phyloP scores from a whole-genome alignment of 2,113 vertebrate genomes.

The Thamnaconus septentrionalis region DNA sequence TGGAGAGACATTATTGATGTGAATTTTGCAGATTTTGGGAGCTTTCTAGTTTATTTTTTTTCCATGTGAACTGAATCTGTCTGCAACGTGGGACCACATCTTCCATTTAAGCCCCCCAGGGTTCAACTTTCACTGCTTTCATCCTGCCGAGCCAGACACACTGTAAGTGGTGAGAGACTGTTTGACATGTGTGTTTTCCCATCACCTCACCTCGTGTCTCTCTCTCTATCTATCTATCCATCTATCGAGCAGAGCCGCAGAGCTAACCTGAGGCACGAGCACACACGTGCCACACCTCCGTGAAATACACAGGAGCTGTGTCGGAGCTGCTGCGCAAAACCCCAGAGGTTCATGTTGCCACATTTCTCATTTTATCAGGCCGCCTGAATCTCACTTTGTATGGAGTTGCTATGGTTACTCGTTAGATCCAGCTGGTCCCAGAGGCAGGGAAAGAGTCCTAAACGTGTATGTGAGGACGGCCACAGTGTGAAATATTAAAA shows the following conservation, averaged over 20 bases:
- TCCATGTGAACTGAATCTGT: background rate
- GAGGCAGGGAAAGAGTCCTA: conserved; percentile 47
- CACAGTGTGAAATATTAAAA: conserved; percentile 54
- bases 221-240: too few species aligned
- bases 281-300: background rate
- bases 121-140: conserved; percentile 10
- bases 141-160: conserved; percentile 4
- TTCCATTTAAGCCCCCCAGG: background rate
- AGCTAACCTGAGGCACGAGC: conserved; percentile 14
- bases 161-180: background rate
- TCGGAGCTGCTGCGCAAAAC: conserved; percentile 25
- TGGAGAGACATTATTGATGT: background rate
- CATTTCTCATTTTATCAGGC: conserved; percentile 61
- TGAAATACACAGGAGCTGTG: conserved; percentile 7
- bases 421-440: conserved; percentile 60
- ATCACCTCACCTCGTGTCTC: conserved; percentile 7
- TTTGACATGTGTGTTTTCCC: conserved; percentile 30
- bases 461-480: conserved; percentile 48
- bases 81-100: background rate
- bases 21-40: background rate
- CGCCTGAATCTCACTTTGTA: conserved; percentile 53
- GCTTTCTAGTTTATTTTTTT: background rate
- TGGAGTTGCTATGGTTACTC: conserved; percentile 73
- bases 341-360: conserved; percentile 57
- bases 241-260: too few species aligned